These are phyloP conservation scores for Micromesistius poutassou DNA, from an alignment of 2,797 vertebrate genomes.

Conservation along the genomic window DNA sequence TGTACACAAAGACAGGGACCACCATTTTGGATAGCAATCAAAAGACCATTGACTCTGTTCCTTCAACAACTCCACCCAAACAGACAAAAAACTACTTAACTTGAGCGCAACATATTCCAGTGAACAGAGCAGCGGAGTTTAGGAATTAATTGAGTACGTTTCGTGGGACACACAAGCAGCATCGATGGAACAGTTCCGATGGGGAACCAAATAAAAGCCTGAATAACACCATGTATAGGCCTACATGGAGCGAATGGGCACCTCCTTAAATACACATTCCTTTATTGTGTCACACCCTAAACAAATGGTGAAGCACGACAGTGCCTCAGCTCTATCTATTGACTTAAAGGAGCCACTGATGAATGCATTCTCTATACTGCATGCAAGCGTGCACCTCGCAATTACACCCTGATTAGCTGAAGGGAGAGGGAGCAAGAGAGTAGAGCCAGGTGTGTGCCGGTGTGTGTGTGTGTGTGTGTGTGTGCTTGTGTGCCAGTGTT, in stretches of 20 bases:
- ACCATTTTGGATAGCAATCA: background rate
- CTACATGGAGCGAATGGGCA: background rate
- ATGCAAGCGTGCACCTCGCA: conserved; percentile 1
- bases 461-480: background rate
- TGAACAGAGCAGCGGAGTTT: background rate
- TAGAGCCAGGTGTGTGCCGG: background rate
- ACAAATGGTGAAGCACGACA: background rate
- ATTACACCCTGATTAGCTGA: conserved; percentile 3
- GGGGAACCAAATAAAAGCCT: background rate
- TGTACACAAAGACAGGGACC: background rate
- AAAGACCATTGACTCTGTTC: background rate
- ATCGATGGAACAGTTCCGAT: background rate
- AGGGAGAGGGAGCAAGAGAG: conserved; percentile 1
- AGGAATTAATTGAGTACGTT: background rate
- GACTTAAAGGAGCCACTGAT: conserved; percentile 3
- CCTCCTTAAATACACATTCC: background rate
- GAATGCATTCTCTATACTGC: background rate
- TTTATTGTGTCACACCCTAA: background rate
- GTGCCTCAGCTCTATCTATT: background rate
- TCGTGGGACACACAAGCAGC: background rate
- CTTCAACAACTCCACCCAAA: background rate
- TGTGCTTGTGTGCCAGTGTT: background rate
- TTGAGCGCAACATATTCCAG: background rate
- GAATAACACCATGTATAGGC: background rate
- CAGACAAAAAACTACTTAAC: background rate